These are phyloP conservation scores for Diaperis boleti DNA, from an alignment of 2,888 invertebrate species.

Conservation along the genomic window DNA sequence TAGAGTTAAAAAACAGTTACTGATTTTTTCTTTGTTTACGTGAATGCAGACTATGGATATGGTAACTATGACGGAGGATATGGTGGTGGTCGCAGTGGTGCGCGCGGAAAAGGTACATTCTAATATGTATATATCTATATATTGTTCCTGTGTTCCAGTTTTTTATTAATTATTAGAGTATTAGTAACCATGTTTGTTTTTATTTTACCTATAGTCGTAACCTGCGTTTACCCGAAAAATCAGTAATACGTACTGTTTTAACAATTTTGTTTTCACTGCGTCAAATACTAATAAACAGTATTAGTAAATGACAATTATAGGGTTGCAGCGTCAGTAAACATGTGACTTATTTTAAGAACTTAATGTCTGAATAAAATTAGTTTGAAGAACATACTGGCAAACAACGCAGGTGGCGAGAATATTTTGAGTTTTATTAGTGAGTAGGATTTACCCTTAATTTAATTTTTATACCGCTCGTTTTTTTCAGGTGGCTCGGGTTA, in stretches of 20 bases:
- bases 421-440: conserved; percentile 58
- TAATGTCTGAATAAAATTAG: neutral
- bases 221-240: conserved; percentile 52
- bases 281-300: conserved; percentile 23
- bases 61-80: conserved; percentile 92
- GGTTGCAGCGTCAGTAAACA: conserved; percentile 40
- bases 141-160: conserved; percentile 25
- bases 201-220: conserved; percentile 45
- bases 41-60: conserved; percentile 83
- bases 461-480: conserved; percentile 61
- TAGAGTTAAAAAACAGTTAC: conserved; percentile 30
- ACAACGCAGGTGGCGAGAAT: conserved; percentile 58
- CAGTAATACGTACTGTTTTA: too few species aligned
- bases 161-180: conserved; percentile 24
- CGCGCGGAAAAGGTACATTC: conserved; percentile 86
- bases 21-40: conserved; percentile 57
- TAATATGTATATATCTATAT: conserved; percentile 29
- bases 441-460: conserved; percentile 59
- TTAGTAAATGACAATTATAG: conserved; percentile 35
- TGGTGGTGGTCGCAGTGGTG: conserved; percentile 86
- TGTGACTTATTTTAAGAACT: conserved; percentile 18
- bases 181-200: conserved; percentile 24
- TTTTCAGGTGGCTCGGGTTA: conserved; percentile 66
- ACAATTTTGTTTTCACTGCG: conserved; percentile 41
- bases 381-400: conserved; percentile 46